Conservation (phyloP, 1,140 invertebrate species). For the Probaryconus sp. region DNA sequence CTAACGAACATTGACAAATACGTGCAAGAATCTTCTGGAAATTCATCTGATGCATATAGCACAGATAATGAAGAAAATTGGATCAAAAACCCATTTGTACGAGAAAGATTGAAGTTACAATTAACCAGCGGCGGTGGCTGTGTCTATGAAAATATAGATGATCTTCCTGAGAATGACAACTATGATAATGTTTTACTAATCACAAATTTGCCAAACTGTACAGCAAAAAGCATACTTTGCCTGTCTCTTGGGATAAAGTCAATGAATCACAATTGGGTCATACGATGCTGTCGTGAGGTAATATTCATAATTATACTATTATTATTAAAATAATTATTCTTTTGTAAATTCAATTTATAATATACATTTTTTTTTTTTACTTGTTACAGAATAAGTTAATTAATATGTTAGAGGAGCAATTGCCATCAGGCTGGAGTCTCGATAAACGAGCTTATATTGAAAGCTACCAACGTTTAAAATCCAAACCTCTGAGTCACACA, state of each 20-base stretch:
- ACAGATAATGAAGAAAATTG: conserved; percentile 78
- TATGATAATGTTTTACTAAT: conserved; percentile 79
- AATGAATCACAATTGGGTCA: conserved; percentile 80
- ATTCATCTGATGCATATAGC: conserved; percentile 59
- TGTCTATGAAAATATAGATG: conserved; percentile 80
- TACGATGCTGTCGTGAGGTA: conserved; percentile 76
- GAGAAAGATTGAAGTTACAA: conserved; percentile 79
- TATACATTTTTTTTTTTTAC: conserved; percentile 3
- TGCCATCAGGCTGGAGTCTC: conserved; percentile 80
- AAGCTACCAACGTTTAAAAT: conserved; percentile 73
- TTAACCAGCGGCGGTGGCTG: conserved; percentile 79
- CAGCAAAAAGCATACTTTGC: conserved; percentile 80
- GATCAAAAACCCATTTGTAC: conserved; percentile 78
- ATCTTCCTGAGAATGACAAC: conserved; percentile 79
- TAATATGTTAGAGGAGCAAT: conserved; percentile 72
- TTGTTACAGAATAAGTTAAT: conserved; percentile 65
- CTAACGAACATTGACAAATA: conserved; percentile 65
- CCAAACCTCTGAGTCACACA: conserved; percentile 78
- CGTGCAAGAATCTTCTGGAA: conserved; percentile 30
- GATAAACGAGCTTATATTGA: conserved; percentile 76
- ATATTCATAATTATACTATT: conserved; percentile 27
- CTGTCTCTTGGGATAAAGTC: conserved; percentile 78
- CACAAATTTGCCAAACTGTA: conserved; percentile 80
- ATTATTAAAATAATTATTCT: too few relatives aligned
- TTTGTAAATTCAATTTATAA: conserved; percentile 18